A percentile compares a stretch with the other conserved stretches of the same genome.
These are phyloP conservation scores for Chrysomela aeneicollis DNA, from an alignment of 2,888 invertebrate species.

Conservation along the genomic window DNA sequence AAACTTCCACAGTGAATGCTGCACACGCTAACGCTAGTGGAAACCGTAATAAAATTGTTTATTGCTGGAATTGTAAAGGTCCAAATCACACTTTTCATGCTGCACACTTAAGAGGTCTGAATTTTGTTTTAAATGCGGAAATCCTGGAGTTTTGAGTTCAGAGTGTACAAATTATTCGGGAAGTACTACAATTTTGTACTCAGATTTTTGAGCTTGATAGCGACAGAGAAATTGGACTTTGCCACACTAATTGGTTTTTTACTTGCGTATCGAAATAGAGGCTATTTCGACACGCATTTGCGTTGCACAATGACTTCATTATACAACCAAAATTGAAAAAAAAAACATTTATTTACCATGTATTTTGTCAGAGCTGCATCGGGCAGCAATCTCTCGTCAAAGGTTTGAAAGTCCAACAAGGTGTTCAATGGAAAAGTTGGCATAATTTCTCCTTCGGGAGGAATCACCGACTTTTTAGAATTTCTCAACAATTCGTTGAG, in stretches of 20 bases:
- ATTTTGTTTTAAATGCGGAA: constrained; percentile 24
- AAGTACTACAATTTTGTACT: constrained; percentile 20
- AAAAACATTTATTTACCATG: constrained; percentile 4
- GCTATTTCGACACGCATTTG: too few species aligned
- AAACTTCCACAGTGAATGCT: too few species aligned
- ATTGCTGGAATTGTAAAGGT: constrained; percentile 22
- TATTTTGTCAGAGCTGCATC: constrained; percentile 7
- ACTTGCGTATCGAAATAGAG: too few species aligned
- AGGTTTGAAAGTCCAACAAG: constrained; percentile 1
- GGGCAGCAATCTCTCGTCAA: constrained; percentile 8
- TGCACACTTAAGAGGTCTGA: neutral
- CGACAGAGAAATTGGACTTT: too few species aligned
- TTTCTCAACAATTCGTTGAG: neutral
- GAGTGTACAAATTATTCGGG: constrained; percentile 16
- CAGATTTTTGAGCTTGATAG: too few species aligned
- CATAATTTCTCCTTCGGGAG: neutral
- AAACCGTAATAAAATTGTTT: neutral
- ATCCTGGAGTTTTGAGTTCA: neutral
- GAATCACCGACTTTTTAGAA: neutral
- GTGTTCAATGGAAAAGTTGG: neutral
- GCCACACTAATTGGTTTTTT: too few species aligned
- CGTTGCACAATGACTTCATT: too few species aligned
- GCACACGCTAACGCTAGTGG: too few species aligned
- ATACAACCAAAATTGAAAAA: too few species aligned
- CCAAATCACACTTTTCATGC: constrained; percentile 11